phyloP scores from a whole-genome alignment of 2,113 vertebrate species.

The Etia nguti region DNA sequence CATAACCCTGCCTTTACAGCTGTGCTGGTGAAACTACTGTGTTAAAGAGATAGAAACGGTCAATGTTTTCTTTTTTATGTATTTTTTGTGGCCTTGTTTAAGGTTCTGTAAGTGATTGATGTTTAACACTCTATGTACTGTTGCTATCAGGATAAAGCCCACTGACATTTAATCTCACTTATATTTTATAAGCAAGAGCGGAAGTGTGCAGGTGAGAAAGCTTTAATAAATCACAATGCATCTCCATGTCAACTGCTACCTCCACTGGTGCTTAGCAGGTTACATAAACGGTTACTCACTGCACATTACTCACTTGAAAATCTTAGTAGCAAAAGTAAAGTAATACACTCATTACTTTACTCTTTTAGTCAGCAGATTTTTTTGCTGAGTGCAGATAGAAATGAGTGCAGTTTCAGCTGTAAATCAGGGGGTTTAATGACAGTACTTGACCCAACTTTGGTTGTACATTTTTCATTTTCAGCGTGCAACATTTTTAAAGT shows the following conservation, averaged over 20 bases:
- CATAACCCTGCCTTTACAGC: background rate
- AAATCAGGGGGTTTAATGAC: background rate
- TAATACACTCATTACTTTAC: background rate
- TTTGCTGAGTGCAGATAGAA: background rate
- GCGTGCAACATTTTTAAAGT: background rate
- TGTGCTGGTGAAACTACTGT: background rate
- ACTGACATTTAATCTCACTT: background rate
- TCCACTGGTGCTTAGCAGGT: background rate
- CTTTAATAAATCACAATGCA: background rate
- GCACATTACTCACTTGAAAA: background rate
- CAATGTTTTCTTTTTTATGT: background rate
- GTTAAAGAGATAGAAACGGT: background rate
- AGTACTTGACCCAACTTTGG: background rate
- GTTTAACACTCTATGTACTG: background rate
- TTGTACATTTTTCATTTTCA: background rate
- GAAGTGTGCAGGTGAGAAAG: background rate
- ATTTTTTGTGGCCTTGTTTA: background rate
- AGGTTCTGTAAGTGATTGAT: background rate
- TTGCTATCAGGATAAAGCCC: background rate
- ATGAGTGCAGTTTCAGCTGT: background rate
- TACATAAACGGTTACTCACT: background rate
- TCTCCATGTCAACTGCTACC: background rate
- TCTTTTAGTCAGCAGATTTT: background rate
- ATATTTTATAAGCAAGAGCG: slow-evolving; percentile 11
- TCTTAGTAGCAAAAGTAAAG: background rate